Evolutionary conservation across 37 sponge, comb jelly and placozoan genomes (phyloP).

Genomic region (Cladorhizidae sp.): DNA sequence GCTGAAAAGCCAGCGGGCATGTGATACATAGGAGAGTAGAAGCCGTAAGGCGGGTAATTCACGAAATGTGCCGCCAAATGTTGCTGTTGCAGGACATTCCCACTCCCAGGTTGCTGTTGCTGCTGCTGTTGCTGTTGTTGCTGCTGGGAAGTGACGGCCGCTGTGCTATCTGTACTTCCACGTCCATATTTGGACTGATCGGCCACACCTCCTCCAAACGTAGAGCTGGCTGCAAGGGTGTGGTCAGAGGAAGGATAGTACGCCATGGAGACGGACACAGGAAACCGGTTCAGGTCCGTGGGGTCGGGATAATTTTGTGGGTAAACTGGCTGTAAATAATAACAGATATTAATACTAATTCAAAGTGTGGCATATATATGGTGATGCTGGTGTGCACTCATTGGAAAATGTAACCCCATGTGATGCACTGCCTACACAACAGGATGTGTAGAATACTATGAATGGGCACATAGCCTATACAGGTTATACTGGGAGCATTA

Average conservation of each 20-base stretch:
- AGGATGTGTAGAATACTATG: too few relatives aligned
- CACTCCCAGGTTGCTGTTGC: neutral
- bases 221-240: neutral
- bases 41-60: neutral
- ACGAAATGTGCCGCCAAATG: neutral
- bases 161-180: neutral
- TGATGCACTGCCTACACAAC: too few relatives aligned
- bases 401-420: too few relatives aligned
- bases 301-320: slow-evolving; percentile 24
- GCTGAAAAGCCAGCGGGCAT: slow-evolving; percentile 10
- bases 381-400: too few relatives aligned
- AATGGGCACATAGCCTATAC: too few relatives aligned
- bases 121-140: neutral
- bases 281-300: neutral
- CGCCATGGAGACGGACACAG: slow-evolving; percentile 18
- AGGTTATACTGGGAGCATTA: too few relatives aligned
- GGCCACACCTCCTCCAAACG: slow-evolving; percentile 1
- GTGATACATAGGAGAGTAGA: neutral
- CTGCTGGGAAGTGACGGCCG: slow-evolving; percentile 5
- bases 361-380: too few relatives aligned
- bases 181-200: slow-evolving; percentile 9
- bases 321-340: slow-evolving; percentile 17
- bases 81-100: neutral
- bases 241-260: slow-evolving; percentile 13
- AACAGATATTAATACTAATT: too few relatives aligned